These are phyloP conservation scores for Antigone vipio DNA, from an alignment of 2,113 vertebrate species.

Conservation along the genomic window DNA sequence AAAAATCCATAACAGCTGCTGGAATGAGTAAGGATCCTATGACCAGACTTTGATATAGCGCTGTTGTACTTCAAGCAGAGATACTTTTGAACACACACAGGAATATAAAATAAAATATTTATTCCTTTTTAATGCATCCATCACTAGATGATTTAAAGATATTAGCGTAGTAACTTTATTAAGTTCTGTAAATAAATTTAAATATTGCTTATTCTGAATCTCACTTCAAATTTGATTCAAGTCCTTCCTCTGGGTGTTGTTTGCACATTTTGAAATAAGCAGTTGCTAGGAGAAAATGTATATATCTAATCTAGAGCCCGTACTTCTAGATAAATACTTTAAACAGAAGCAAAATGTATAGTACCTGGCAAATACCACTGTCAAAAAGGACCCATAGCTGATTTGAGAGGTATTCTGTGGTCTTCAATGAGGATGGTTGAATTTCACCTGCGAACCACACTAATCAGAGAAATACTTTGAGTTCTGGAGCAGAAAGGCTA, in stretches of 20 bases:
- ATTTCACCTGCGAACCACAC: neutral
- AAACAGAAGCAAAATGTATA: neutral
- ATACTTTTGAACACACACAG: neutral
- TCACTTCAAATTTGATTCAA: neutral
- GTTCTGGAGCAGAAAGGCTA: neutral
- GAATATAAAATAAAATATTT: neutral
- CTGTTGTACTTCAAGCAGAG: neutral
- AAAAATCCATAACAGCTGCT: neutral
- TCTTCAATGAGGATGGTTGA: neutral
- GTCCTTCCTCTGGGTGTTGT: neutral
- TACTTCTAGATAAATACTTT: neutral
- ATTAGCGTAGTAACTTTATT: neutral
- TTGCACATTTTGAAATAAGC: neutral
- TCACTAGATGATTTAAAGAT: neutral
- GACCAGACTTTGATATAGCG: neutral
- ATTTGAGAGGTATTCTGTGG: neutral
- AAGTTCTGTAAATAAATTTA: neutral
- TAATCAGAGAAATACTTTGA: neutral
- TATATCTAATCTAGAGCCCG: neutral
- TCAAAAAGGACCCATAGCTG: neutral
- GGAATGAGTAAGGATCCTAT: neutral
- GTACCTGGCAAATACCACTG: neutral
- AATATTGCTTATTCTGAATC: neutral
- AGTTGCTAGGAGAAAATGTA: neutral
- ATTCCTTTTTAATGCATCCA: neutral